Evolutionary conservation across 2,797 vertebrate genomes (phyloP).

Genomic region (Anolis apletophallus): DNA sequence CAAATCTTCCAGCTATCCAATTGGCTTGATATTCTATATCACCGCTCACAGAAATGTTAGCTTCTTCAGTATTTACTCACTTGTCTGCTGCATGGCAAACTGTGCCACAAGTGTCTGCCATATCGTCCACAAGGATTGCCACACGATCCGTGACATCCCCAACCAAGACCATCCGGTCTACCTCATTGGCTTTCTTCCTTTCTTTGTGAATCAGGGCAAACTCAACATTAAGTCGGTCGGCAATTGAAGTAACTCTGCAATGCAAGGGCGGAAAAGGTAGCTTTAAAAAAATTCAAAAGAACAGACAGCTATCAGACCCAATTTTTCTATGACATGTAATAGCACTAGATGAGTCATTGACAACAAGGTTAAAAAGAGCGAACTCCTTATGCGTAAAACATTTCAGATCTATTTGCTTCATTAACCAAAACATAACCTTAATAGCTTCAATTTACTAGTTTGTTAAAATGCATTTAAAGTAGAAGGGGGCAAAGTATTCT

Average conservation of each 20-base stretch:
- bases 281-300: conserved; percentile 4
- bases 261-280: neutral
- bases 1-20: neutral
- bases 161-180: conserved; percentile 95
- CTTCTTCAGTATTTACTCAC: conserved; percentile 74
- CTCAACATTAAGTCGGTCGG: conserved; percentile 93
- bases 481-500: too few relatives aligned
- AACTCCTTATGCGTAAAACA: neutral
- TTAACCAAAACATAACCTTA: neutral
- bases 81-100: conserved; percentile 94
- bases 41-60: neutral
- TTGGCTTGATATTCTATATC: neutral
- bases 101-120: conserved; percentile 96
- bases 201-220: conserved; percentile 97
- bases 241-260: conserved; percentile 93
- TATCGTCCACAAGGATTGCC: conserved; percentile 94
- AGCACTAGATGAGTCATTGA: neutral
- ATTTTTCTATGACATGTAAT: neutral
- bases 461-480: neutral
- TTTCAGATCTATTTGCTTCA: too few relatives aligned
- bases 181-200: conserved; percentile 94
- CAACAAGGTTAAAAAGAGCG: neutral
- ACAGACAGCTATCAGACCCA: neutral
- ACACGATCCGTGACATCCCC: conserved; percentile 93
- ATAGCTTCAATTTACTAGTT: neutral